Evolutionary conservation across 1,140 invertebrate species (phyloP), one percentile per base, ranked within the genome.

Genomic region (Ylistrum balloti): DNA sequence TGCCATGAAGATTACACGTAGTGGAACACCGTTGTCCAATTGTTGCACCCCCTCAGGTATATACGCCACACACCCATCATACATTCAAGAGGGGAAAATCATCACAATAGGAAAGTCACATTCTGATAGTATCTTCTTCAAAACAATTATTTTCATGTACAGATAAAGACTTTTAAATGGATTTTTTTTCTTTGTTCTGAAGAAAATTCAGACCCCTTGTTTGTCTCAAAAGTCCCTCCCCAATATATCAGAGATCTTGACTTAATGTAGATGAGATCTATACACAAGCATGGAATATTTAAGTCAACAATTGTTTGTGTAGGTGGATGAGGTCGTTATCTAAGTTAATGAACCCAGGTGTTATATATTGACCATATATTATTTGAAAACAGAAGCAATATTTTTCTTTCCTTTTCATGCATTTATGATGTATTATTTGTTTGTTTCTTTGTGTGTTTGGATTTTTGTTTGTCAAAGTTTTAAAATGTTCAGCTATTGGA

Each of bases 1-100:
- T 74, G 56, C 56, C 56, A 74, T 74, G 56, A 5, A 74, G 56
- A 74, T 74, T 74, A 74, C 56, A 74, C 28, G 56, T 74, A n/a
- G 56, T n/a, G 56, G 17, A 28, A n/a, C 3, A 74, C 56, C n/a
- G 17, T 38, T 74, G 56, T 74, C 56, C 56, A n/a, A 74, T 48
- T 20, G 22, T 48, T 48, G 45, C 5, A 17, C 22, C 5, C 56
- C 3, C 22, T 38, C 35, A 5, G n/a, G 28, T 28, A 9, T 28
- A 74, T n/a, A 17, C 9, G n/a, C 1, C 22, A 17, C n/a, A 74
- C 56, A 28, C 22, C 56, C 0, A 2, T 28, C 22, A 74, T 13
- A 38, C 13, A n/a, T n/a, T n/a, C n/a, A n/a, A n/a, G n/a, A n/a
- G 56, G 56, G 56, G 28, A 1, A 74, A 74, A 74, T 9, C 9